Evolutionary conservation across 1,140 invertebrate species (phyloP), one percentile per base, ranked within the genome.

Genomic region (Anastatus disparis): DNA sequence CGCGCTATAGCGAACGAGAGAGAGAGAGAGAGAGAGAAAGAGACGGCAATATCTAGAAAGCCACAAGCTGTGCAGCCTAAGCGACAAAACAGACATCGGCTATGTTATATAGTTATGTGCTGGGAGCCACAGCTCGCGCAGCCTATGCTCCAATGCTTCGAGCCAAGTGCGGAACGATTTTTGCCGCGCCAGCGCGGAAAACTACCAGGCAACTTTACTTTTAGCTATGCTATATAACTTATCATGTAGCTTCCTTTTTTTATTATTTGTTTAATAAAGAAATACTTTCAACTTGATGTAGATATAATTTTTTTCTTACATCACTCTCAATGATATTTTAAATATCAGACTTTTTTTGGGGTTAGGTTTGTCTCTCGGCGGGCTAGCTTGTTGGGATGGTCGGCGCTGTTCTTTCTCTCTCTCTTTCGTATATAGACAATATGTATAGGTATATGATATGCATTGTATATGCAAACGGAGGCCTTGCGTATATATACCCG

Each of bases 91-190:
- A 35, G 24, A 24, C 46, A 31, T n/a, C 26, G 42, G 24, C 58
- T 52, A n/a, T n/a, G n/a, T n/a, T 40, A 56, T 29, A 35, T 44
- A 50, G 64, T 15, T 24, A 17, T 38, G 50, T 53, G 73, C 35
- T 26, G n/a, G 9, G 50, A 44, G 24, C 48, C 61, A 53, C 38
- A 68, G 71, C 40, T 62, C 56, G 52, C 61, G 71, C 77, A 61
- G 58, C 56, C 64, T 68, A 56, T 68, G 74, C 67, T 55, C n/a
- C n/a, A n/a, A n/a, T n/a, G n/a, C n/a, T n/a, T n/a, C 53, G 48
- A 52, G 24, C 31, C 40, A 46, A 63, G 53, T 38, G 35, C 12
- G 26, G 52, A 53, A 53, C 53, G 42, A 68, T 68, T 59, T 68
- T 68, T 35, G 55, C 55, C 20, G 35, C 62, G 50, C 20, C 24